Evolutionary conservation across 2,888 invertebrate genomes (phyloP), one percentile per base, ranked within the genome.

Genomic region (Eupithecia subfuscata): DNA sequence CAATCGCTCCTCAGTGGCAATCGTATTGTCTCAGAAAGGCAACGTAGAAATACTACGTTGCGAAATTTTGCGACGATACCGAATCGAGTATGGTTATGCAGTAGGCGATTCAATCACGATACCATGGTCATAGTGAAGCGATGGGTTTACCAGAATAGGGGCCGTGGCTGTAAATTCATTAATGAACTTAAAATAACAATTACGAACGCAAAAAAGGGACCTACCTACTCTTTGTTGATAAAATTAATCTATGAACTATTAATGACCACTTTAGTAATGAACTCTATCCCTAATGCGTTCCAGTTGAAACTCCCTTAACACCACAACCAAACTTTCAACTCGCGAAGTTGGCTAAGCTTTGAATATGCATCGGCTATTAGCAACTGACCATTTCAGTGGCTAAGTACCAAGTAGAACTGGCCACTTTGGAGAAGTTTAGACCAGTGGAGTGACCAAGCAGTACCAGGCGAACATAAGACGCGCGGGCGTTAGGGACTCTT

Each of bases 361-460:
- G 68, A 68, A 68, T 68, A 68, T 68, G 68, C 68, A 68, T 43
- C 25, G 68, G 68, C 68, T 68, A 68, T 68, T 68, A 68, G 68
- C 67, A 60, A 25, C 12, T 60, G 34, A 64, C 64, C 64, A 34
- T 64, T 64, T 34, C 18, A 64, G 64, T 34, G 34, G 34, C 34
- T 34, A 64, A 34, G 63, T 63, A 30, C 25, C 30, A 63, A 63
- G 63, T 63, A 34, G 63, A 30, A 63, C 30, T 30, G 63, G 64
- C 34, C 34, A 64, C 34, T 25, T 60, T 60, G 22, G 14, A 60
- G 22, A 4, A 60, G 63, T 63, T 63, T 34, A 64, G 64, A 64
- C 18, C 63, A 34, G 34, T 64, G 9, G 34, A 64, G 34, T 64
- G 63, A 18, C 63, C 63, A 64, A 22, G 22, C 22, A 22, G 4